Evolutionary conservation across 2,113 vertebrate species (phyloP).

Genomic region (Chinchilla lanigera): DNA sequence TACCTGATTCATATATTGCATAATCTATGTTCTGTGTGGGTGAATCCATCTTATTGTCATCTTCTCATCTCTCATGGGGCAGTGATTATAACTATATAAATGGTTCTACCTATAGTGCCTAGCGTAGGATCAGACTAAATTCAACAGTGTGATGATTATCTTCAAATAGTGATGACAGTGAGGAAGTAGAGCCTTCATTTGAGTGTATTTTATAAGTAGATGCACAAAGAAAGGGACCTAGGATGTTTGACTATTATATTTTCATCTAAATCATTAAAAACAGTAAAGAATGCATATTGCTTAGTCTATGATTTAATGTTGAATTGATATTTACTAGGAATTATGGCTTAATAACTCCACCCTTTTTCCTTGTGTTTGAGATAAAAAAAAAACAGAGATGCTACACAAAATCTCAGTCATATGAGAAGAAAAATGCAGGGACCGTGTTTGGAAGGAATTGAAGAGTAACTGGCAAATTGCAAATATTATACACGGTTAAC

Average conservation of each 20-base stretch:
- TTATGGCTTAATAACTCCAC: constrained; percentile 60
- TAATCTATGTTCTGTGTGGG: constrained; percentile 15
- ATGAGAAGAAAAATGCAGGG: constrained; percentile 8
- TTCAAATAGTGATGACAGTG: constrained; percentile 29
- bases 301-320: constrained; percentile 43
- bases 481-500: not conserved
- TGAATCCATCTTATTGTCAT: constrained; percentile 48
- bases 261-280: constrained; percentile 34
- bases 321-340: constrained; percentile 64
- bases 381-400: constrained; percentile 50
- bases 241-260: constrained; percentile 50
- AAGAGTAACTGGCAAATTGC: constrained; percentile 47
- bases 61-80: not conserved
- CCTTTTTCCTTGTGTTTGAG: constrained; percentile 60
- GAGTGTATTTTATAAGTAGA: constrained; percentile 77
- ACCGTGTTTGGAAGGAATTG: constrained; percentile 19
- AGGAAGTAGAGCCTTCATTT: constrained; percentile 52
- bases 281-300: constrained; percentile 50
- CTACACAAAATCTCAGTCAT: constrained; percentile 27
- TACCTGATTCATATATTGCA: constrained; percentile 18
- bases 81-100: not conserved
- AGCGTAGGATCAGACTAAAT: constrained; percentile 16
- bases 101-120: not conserved
- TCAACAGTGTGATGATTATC: constrained; percentile 12
- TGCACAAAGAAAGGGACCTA: constrained; percentile 59